These are phyloP conservation scores for Microctenopoma stevenorrisi DNA, from an alignment of 2,797 vertebrate genomes.

Conservation along the genomic window DNA sequence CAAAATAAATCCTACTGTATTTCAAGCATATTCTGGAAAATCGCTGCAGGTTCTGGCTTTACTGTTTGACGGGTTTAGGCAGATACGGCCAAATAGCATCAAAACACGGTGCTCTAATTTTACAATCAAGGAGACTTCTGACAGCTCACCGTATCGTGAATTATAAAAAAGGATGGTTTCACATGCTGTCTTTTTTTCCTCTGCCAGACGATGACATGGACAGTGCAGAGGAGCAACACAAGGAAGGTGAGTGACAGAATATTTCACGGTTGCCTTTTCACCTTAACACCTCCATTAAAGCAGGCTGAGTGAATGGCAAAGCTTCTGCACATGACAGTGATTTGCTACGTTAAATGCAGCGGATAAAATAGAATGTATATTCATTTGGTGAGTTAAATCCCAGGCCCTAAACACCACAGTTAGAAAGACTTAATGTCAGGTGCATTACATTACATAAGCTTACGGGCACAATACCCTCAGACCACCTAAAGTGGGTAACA, in stretches of 20 bases:
- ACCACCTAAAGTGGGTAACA: conserved; percentile 69
- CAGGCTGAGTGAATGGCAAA: conserved; percentile 64
- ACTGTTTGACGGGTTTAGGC: conserved; percentile 17
- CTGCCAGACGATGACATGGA: conserved; percentile 80
- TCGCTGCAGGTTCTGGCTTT: conserved; percentile 5
- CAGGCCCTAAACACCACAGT: conserved; percentile 52
- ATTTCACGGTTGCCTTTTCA: conserved; percentile 76
- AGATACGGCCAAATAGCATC: not conserved
- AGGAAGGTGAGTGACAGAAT: conserved; percentile 83
- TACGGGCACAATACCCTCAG: conserved; percentile 67
- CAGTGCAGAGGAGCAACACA: conserved; percentile 72
- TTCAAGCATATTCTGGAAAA: conserved; percentile 15
- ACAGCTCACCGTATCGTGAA: conserved; percentile 38
- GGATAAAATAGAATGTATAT: conserved; percentile 75
- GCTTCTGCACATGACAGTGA: conserved; percentile 62
- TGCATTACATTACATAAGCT: conserved; percentile 75
- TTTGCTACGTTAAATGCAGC: conserved; percentile 57
- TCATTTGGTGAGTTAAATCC: conserved; percentile 68
- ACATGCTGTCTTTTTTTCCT: conserved; percentile 56
- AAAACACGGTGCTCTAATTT: conserved; percentile 29
- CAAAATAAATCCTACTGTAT: conserved; percentile 2
- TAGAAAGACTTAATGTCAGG: conserved; percentile 78
- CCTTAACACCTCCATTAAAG: conserved; percentile 74
- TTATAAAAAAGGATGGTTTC: conserved; percentile 54
- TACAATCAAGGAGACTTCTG: conserved; percentile 41